Conservation (phyloP, 1,140 invertebrate species). For the Diabrotica undecimpunctata region DNA sequence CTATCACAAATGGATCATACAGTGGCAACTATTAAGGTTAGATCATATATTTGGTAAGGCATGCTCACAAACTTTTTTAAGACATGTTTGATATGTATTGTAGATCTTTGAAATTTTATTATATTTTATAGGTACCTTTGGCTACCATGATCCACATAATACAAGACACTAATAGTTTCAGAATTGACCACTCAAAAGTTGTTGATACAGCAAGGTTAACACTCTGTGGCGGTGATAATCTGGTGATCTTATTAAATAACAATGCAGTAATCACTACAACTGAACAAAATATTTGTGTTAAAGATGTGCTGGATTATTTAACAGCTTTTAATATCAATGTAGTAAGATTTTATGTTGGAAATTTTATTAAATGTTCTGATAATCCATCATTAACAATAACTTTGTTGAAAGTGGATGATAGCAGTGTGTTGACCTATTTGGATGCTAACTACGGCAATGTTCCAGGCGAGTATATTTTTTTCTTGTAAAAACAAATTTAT, state of each 20-base stretch:
- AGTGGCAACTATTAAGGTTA: background rate
- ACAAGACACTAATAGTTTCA: background rate
- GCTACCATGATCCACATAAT: background rate
- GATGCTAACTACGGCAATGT: slow-evolving; percentile 47
- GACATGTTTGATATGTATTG: too few species aligned
- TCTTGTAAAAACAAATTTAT: too few species aligned
- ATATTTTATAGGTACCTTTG: background rate
- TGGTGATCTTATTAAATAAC: slow-evolving; percentile 61
- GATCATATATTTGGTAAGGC: too few species aligned
- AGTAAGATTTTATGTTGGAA: slow-evolving; percentile 55
- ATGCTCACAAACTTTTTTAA: too few species aligned
- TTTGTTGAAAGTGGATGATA: slow-evolving; percentile 52
- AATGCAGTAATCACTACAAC: slow-evolving; percentile 57
- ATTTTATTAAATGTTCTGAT: slow-evolving; percentile 56
- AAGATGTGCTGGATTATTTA: slow-evolving; percentile 54
- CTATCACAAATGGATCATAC: background rate
- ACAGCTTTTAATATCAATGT: slow-evolving; percentile 47
- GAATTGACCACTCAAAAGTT: background rate
- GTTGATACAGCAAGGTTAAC: slow-evolving; percentile 7
- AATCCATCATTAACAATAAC: slow-evolving; percentile 64
- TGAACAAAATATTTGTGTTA: slow-evolving; percentile 59
- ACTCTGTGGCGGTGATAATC: slow-evolving; percentile 16
- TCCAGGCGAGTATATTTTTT: slow-evolving; percentile 42
- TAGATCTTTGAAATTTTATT: background rate
- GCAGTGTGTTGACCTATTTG: slow-evolving; percentile 46